Base-by-base conservation (phyloP, 2,888 invertebrate genomes). In the Phaedon cochleariae region DNA sequence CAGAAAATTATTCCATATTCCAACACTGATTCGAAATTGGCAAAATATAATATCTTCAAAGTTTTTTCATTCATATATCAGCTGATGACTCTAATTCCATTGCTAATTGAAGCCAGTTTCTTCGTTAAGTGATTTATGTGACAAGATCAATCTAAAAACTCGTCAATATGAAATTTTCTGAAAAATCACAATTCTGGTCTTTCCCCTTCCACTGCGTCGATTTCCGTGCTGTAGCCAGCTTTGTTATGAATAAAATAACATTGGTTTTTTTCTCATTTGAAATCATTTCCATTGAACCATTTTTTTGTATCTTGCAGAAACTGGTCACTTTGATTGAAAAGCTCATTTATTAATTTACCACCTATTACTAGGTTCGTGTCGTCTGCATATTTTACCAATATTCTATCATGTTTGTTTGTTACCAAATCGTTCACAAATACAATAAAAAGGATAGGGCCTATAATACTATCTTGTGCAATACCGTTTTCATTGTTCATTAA, bases 1-100 rank as follows among this genome's bases (percentile, higher is more conserved):
- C 53, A 53, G 18, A 53, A 53, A 21, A 53, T 29, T 9, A 53
- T 29, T 3, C 53, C 53, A 26, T 53, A 53, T 31, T 10, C 7
- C 31, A 53, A 1, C 15, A 29, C 15, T 26, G 18, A 53, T 12
- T 53, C 26, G n/a, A n/a, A n/a, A n/a, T n/a, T n/a, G n/a, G n/a
- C n/a, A n/a, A n/a, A n/a, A n/a, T n/a, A n/a, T n/a, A n/a, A n/a
- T n/a, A n/a, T n/a, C n/a, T n/a, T n/a, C n/a, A n/a, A n/a, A n/a
- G n/a, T n/a, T n/a, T n/a, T 53, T 17, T 26, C 15, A 6, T 29
- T 1, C 29, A 29, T 26, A 1, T 53, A 29, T 15, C 10, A 26
- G 9, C 29, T 29, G n/a, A 53, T 29, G 3, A 53, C 53, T n/a
- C 53, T 53, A 5, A 53, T 53, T 5, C n/a, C n/a, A n/a, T n/a